These are phyloP conservation scores for Drosophila funebris DNA, from an alignment of 1,140 invertebrate species.

Conservation along the genomic window DNA sequence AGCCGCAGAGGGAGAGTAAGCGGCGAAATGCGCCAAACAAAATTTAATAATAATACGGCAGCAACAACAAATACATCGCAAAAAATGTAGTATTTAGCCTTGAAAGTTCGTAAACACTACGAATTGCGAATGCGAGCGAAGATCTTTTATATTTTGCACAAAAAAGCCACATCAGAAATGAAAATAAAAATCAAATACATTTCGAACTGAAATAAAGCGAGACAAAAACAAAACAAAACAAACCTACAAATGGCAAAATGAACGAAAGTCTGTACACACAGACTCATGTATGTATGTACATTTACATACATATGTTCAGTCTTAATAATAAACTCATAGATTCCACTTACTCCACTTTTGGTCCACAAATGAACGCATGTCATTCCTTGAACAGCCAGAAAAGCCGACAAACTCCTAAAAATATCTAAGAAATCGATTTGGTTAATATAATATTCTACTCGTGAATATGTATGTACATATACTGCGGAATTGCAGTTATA, in stretches of 20 bases:
- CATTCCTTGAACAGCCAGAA: too few relatives aligned
- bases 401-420: too few relatives aligned
- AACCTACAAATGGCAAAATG: neutral
- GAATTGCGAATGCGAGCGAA: constrained; percentile 44
- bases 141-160: constrained; percentile 50
- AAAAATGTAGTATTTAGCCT: constrained; percentile 79
- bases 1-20: constrained; percentile 5
- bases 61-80: constrained; percentile 30
- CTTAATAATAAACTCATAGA: neutral
- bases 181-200: constrained; percentile 36
- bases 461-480: too few relatives aligned
- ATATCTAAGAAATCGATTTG: too few relatives aligned
- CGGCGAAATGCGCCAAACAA: constrained; percentile 70
- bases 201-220: constrained; percentile 29
- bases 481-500: too few relatives aligned
- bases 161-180: constrained; percentile 30
- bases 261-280: neutral
- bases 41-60: constrained; percentile 76
- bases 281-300: too few relatives aligned
- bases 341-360: neutral
- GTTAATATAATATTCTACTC: too few relatives aligned
- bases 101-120: constrained; percentile 80
- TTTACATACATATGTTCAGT: neutral
- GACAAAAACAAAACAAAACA: constrained; percentile 13
- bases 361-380: neutral